phyloP scores from a whole-genome alignment of 2,797 vertebrate species.

The Smutsia temminckii region DNA sequence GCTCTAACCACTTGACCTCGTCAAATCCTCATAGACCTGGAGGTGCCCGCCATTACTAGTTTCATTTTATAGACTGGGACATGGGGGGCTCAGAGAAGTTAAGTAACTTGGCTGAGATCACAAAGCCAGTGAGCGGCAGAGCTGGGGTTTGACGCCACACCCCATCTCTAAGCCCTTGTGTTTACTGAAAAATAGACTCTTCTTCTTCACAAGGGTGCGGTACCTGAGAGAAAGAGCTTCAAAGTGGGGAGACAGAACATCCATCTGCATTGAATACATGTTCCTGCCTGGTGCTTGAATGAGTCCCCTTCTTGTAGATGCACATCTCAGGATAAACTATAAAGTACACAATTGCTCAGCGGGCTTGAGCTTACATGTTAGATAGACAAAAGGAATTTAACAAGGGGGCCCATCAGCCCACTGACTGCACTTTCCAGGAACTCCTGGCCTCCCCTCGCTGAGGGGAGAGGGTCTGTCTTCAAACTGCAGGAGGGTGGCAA shows the following conservation, averaged over 20 bases:
- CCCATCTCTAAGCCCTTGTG: not conserved
- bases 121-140: not conserved
- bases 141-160: not conserved
- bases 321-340: not conserved
- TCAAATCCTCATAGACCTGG: not conserved
- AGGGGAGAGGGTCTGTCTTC: not conserved
- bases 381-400: not conserved
- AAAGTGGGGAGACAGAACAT: not conserved
- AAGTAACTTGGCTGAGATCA: not conserved
- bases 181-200: no score
- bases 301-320: not conserved
- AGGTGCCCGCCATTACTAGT: not conserved
- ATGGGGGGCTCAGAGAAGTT: not conserved
- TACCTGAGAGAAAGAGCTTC: not conserved
- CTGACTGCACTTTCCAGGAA: not conserved
- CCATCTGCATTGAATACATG: not conserved
- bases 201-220: not conserved
- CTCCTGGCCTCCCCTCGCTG: not conserved
- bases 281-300: not conserved
- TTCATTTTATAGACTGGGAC: not conserved
- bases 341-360: not conserved
- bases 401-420: not conserved
- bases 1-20: not conserved
- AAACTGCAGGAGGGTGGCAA: not conserved
- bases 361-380: not conserved